Evolutionary conservation across 2,113 vertebrate species (phyloP).

Genomic region (Phrynocephalus versicolor): DNA sequence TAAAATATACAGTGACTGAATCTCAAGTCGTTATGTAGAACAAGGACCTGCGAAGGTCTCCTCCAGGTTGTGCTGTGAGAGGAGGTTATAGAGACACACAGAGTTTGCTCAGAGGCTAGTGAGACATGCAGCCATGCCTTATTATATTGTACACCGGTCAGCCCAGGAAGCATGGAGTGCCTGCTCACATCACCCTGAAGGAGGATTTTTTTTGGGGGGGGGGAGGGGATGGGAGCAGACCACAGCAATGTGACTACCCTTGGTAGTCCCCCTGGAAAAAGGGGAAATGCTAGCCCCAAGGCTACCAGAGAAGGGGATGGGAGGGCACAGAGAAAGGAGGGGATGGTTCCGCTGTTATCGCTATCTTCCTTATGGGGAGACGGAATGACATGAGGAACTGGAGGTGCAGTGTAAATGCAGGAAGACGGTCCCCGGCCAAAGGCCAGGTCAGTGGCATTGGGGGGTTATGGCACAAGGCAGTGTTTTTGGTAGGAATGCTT

Average conservation of each 20-base stretch:
- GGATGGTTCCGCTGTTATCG: neutral
- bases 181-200: constrained; percentile 24
- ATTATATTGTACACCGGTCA: constrained; percentile 6
- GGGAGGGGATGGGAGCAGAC: neutral
- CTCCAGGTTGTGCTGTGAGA: constrained; percentile 37
- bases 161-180: neutral
- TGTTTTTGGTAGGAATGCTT: neutral
- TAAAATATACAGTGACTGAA: constrained; percentile 74
- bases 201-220: neutral
- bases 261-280: neutral
- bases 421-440: too few species aligned
- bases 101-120: constrained; percentile 49
- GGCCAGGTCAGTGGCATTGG: neutral
- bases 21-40: constrained; percentile 50
- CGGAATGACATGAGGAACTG: neutral
- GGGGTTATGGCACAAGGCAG: neutral
- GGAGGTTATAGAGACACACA: constrained; percentile 39
- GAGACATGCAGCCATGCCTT: constrained; percentile 61
- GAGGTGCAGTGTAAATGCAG: neutral
- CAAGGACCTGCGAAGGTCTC: constrained; percentile 31
- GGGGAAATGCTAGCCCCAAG: neutral
- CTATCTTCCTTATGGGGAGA: neutral
- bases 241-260: neutral
- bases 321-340: too few species aligned
- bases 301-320: neutral